A percentile compares a stretch with the other conserved stretches of the same genome.
Conservation (phyloP, 2,113 vertebrate species). For the Sebastes schlegelii region DNA sequence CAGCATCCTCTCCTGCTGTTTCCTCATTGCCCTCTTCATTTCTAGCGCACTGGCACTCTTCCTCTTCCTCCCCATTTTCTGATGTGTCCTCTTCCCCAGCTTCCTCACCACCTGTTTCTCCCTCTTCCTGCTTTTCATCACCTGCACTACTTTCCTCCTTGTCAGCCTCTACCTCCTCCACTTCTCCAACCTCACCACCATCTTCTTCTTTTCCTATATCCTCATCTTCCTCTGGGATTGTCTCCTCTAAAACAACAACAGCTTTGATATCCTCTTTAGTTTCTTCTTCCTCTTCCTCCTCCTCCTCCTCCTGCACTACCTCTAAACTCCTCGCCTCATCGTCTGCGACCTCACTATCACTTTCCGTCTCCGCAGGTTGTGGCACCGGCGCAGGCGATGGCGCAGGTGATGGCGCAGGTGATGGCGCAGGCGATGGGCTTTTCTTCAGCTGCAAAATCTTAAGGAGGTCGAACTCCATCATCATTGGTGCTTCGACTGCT, state of each 20-base stretch:
- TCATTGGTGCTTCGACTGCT: slow-evolving; percentile 75
- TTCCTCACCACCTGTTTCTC: slow-evolving; percentile 14
- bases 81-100: slow-evolving; percentile 29
- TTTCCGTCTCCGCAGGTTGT: fast-evolving
- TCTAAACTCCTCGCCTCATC: slow-evolving; percentile 66
- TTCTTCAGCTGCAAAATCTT: slow-evolving; percentile 88
- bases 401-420: neutral
- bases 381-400: neutral
- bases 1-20: slow-evolving; percentile 15
- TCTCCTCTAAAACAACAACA: slow-evolving; percentile 54
- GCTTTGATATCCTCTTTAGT: slow-evolving; percentile 67
- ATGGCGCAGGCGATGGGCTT: slow-evolving; percentile 39
- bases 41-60: slow-evolving; percentile 21
- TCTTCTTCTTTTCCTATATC: slow-evolving; percentile 32
- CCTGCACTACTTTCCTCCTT: neutral
- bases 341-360: neutral
- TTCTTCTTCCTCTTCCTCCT: slow-evolving; percentile 62
- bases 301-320: slow-evolving; percentile 46
- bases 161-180: neutral
- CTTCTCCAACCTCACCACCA: neutral
- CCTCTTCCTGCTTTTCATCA: slow-evolving; percentile 36
- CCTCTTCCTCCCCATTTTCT: slow-evolving; percentile 42
- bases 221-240: slow-evolving; percentile 60
- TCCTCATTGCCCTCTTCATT: slow-evolving; percentile 21
- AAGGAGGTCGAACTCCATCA: slow-evolving; percentile 89